These are phyloP conservation scores for Falco berigora DNA, from an alignment of 2,797 vertebrate species.

Conservation along the genomic window DNA sequence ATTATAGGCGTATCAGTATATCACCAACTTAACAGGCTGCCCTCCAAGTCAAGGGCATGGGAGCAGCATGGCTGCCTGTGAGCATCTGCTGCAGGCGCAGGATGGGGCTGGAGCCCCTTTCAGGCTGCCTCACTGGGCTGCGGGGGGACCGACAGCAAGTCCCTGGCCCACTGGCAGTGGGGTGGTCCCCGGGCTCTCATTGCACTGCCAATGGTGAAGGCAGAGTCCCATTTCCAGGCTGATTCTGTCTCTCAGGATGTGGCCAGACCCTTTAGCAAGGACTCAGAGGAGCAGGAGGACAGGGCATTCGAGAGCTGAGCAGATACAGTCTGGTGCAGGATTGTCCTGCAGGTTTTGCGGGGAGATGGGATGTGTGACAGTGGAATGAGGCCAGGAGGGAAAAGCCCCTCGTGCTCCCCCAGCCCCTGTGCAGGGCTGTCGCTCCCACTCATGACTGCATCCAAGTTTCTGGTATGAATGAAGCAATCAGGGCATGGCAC, in stretches of 20 bases:
- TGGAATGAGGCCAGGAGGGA: neutral
- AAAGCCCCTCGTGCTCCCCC: neutral
- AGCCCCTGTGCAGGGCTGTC: neutral
- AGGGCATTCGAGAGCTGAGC: rapidly evolving
- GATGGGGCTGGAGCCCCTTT: neutral
- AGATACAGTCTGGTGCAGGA: neutral
- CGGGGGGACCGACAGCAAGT: neutral
- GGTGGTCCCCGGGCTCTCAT: neutral
- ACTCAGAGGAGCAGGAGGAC: neutral
- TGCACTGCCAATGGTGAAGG: neutral
- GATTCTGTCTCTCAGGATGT: neutral
- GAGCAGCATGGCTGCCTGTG: neutral
- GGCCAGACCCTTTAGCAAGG: rapidly evolving
- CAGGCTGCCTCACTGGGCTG: rapidly evolving
- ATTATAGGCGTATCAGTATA: conserved; percentile 61
- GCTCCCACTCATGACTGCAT: rapidly evolving
- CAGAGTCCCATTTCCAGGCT: neutral
- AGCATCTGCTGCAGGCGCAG: neutral
- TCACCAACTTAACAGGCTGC: conserved; percentile 66
- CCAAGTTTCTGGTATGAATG: neutral
- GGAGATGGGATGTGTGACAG: neutral
- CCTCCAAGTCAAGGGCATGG: conserved; percentile 74
- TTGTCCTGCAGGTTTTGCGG: neutral
- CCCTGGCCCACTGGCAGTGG: rapidly evolving
- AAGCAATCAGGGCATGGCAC: neutral